Evolutionary conservation across 2,797 vertebrate species (phyloP), one percentile per base, ranked within the genome.

Genomic region (Ispidina lecontei): DNA sequence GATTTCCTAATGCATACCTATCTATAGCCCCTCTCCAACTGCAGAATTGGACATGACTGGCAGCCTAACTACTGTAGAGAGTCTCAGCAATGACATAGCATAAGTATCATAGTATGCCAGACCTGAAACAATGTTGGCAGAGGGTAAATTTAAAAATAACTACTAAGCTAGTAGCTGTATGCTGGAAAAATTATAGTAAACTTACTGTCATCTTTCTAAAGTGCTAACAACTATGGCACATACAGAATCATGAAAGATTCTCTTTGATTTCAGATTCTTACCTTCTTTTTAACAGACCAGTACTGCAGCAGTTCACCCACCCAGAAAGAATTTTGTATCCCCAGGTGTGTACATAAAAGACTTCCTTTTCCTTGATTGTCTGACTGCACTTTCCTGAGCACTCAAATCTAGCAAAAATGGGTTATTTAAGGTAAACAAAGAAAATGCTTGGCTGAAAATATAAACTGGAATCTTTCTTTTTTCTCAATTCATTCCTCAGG

Each of bases 371-470:
- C 59, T 85, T 59, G 28, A 80, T 58, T 72, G 46, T 78, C 46
- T 73, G 56, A 70, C 55, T 81, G 63, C 31, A 59, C 77, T 95
- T 91, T 73, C 54, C 60, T 3, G 7, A 76, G 74, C 41, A 68
- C 41, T 90, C 60, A 87, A 81, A 56, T 58, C 64, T 46, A 72
- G 10, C 15, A 88, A 86, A 28, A 94, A 88, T 70, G 14, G 28
- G 65, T 93, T 84, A 75, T 86, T 94, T 67, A 90, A 60, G 52
- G 54, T 70, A 94, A 95, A 89, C 73, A 91, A 84, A 79, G 55
- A 85, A 79, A 88, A 4, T 37, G 25, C n/a, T 55, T 78, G 39
- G 63, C 39, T 65, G 49, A 63, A 86, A 94, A 69, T 68, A 56
- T 47, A 69, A 91, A 47, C 44, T 13, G 20, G 9, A 86, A 72